Base-by-base conservation (phyloP, 2,888 invertebrate species). In the Drosophila ustulata region DNA sequence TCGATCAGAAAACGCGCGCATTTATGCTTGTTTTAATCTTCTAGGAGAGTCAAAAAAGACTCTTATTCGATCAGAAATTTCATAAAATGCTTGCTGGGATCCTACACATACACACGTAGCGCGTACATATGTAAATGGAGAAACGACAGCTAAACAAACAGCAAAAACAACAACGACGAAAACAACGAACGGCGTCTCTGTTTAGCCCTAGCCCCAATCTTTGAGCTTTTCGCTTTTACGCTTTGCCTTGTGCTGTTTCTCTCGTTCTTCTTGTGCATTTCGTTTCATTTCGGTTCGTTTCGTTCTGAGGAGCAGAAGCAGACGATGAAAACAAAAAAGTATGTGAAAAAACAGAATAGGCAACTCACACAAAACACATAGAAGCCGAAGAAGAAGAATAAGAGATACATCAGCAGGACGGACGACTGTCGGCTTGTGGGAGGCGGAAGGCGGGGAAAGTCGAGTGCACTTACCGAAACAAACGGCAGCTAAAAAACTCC, bases 241-340 rank as follows among this genome's bases (percentile, higher is more conserved):
- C 51, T 71, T 71, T 66, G 66, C 45, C 45, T 49, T 66, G 34
- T 63, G 52, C 63, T 70, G 62, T 57, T 66, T 66, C 56, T 65
- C 39, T 64, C 61, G 47, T 73, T 73, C 43, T 56, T 75, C 59
- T 56, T 56, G 52, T 58, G 55, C 62, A 55, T 55, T 66, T 66
- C 67, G 23, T 43, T 66, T 41, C 57, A 23, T 43, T 57, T 57
- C 51, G 13, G 30, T 49, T 28, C 28, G 52, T 37, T 58, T 56
- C 51, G 37, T 39, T 55, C 30, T 37, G 47, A 55, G 68, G 55
- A 66, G 68, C 67, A 71, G 79, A 78, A 78, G 56, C 82, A 83
- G 86, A 85, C 86, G 83, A 83, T 88, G 83, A 83, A 83, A 83
- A 83, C 83, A 83, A 88, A 83, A 83, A 85, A 79, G 76, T 72